Evolutionary conservation across 2,888 invertebrate species (phyloP), one percentile per base, ranked within the genome.

Genomic region (Epinotia ramella): DNA sequence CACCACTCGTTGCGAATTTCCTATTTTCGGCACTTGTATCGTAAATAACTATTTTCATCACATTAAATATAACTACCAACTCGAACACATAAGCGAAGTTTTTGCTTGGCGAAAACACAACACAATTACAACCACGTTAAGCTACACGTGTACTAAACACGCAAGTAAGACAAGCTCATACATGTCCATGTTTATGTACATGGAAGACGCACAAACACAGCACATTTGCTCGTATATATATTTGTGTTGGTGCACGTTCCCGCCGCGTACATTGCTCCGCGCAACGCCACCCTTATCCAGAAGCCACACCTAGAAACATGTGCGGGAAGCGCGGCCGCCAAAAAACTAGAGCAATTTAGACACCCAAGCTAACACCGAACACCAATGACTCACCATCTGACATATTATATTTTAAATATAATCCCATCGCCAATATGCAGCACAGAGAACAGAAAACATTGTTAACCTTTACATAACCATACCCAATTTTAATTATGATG

Each of bases 381-480:
- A 89, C 77, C 77, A 79, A 74, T 79, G 79, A 89, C 88, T 89
- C 87, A 91, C 91, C 91, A 91, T 91, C 91, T 91, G 83, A 82
- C 78, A 83, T 77, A 80, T 79, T 77, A 80, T 79, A 79, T 78
- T 70, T 77, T 76, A 83, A 82, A 81, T 80, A 84, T 86, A 80
- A 87, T 84, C 83, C 80, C 84, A 81, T 82, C 81, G 79, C 80
- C 81, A 84, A 84, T 82, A 82, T 79, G 89, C 88, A 87, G 86
- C 88, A 89, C 83, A 87, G 81, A 86, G 84, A 88, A 86, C 76
- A 86, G 79, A 84, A 81, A 80, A 80, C 63, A 77, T 73, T 46
- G 64, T 73, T 77, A 64, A 68, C 49, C 24, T 63, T 69, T 63
- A 74, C 56, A 57, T 44, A 73, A 62, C 33, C 16, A 60, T 62